Evolutionary conservation across 2,113 vertebrate species (phyloP).

Genomic region (Leucopternis melanops): DNA sequence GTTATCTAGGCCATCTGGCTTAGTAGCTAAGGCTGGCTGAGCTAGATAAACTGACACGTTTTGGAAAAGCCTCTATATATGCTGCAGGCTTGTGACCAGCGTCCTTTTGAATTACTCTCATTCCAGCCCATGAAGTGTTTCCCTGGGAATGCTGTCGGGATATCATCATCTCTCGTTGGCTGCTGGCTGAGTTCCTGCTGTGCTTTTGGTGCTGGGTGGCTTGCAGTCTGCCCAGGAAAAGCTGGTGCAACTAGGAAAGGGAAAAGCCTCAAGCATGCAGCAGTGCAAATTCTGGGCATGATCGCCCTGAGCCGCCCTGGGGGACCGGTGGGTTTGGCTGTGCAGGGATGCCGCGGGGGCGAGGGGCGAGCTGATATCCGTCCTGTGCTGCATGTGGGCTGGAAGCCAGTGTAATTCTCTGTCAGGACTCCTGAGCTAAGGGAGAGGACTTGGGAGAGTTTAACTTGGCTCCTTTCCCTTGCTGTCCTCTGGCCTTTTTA

Average conservation of each 20-base stretch:
- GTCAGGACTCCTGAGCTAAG: neutral
- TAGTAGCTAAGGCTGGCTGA: neutral
- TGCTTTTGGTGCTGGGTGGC: neutral
- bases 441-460: neutral
- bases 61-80: neutral
- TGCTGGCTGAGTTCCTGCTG: neutral
- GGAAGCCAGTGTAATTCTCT: neutral
- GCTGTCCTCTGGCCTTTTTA: neutral
- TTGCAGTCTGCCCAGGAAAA: neutral
- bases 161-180: neutral
- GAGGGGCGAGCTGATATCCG: too few species aligned
- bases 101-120: slow-evolving; percentile 11
- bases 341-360: fast-evolving
- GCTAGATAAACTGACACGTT: slow-evolving; percentile 25
- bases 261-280: neutral
- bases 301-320: fast-evolving
- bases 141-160: neutral
- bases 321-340: neutral
- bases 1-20: slow-evolving; percentile 22
- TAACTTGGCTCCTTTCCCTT: neutral
- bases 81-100: neutral
- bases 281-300: neutral
- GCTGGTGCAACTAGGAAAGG: neutral
- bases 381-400: neutral
- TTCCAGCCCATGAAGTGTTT: slow-evolving; percentile 34